Conservation (phyloP, 2,797 vertebrate genomes). For the Setipinna tenuifilis region DNA sequence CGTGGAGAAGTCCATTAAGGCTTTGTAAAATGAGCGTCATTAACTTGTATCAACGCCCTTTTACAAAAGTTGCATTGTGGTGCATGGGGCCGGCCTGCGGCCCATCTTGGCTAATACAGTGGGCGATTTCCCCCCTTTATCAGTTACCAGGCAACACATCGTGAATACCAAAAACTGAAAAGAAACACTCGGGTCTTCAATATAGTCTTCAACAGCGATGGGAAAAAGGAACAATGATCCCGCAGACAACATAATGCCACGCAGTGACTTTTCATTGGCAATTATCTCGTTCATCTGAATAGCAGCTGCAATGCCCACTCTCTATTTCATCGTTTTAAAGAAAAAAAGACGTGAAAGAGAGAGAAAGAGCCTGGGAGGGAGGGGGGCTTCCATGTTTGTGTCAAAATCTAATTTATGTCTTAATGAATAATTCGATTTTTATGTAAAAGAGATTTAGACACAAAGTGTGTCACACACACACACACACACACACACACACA, state of each 20-base stretch:
- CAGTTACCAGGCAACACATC: conserved; percentile 98
- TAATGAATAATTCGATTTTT: conserved; percentile 81
- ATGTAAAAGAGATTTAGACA: conserved; percentile 73
- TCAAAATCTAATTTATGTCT: conserved; percentile 79
- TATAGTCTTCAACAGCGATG: conserved; percentile 95
- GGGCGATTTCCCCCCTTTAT: conserved; percentile 93
- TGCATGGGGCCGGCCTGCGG: conserved; percentile 84
- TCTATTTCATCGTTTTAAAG: conserved; percentile 87
- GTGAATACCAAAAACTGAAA: conserved; percentile 99
- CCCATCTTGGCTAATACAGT: conserved; percentile 96
- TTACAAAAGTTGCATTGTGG: conserved; percentile 95
- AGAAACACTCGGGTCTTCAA: conserved; percentile 95
- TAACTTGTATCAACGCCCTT: conserved; percentile 99
- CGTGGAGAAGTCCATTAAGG: conserved; percentile 97
- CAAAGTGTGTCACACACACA: background rate
- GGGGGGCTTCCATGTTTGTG: conserved; percentile 68
- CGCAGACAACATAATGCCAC: conserved; percentile 96
- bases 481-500: background rate
- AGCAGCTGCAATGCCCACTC: conserved; percentile 98
- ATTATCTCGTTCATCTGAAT: conserved; percentile 99
- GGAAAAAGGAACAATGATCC: conserved; percentile 98
- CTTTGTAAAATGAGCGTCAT: conserved; percentile 96
- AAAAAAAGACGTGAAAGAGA: conserved; percentile 59
- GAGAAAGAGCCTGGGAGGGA: conserved; percentile 46
- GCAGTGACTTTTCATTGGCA: conserved; percentile 99